phyloP scores from a whole-genome alignment of 2,113 vertebrate species.

The Bostrychus sinensis region DNA sequence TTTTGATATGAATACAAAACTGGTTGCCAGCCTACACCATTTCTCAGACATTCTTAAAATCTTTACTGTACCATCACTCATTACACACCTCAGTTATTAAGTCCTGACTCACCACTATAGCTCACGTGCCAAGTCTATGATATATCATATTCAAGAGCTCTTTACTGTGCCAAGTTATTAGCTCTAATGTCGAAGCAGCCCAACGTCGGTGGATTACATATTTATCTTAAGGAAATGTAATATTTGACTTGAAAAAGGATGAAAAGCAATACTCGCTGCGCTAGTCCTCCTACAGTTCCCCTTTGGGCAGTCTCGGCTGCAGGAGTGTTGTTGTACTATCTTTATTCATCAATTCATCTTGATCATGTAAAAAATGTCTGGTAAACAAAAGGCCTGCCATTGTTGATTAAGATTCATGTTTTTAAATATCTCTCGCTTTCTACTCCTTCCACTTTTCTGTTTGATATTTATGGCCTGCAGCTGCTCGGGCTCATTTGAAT shows the following conservation, averaged over 20 bases:
- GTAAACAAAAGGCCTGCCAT: conserved; percentile 48
- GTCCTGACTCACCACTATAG: conserved; percentile 15
- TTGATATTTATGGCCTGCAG: conserved; percentile 62
- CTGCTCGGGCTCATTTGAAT: conserved; percentile 48
- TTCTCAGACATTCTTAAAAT: conserved; percentile 22
- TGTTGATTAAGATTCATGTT: conserved; percentile 55
- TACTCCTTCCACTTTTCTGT: conserved; percentile 30
- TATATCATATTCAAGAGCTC: neutral
- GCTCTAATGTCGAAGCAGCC: conserved; percentile 14
- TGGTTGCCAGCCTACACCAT: neutral
- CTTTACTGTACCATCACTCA: conserved; percentile 12
- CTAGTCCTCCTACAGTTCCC: conserved; percentile 27
- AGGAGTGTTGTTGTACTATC: conserved; percentile 34
- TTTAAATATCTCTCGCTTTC: conserved; percentile 31
- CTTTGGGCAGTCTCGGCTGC: conserved; percentile 33
- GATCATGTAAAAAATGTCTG: conserved; percentile 44
- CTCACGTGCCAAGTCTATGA: conserved; percentile 28
- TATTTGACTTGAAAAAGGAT: conserved; percentile 24
- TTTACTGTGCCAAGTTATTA: conserved; percentile 26
- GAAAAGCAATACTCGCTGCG: conserved; percentile 9
- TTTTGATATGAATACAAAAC: conserved; percentile 27
- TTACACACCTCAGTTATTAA: conserved; percentile 14
- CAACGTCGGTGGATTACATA: conserved; percentile 19
- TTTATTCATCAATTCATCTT: conserved; percentile 57
- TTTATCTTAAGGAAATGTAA: conserved; percentile 24